phyloP scores from a whole-genome alignment of 1,140 invertebrate genomes.

The Whitmania pigra region DNA sequence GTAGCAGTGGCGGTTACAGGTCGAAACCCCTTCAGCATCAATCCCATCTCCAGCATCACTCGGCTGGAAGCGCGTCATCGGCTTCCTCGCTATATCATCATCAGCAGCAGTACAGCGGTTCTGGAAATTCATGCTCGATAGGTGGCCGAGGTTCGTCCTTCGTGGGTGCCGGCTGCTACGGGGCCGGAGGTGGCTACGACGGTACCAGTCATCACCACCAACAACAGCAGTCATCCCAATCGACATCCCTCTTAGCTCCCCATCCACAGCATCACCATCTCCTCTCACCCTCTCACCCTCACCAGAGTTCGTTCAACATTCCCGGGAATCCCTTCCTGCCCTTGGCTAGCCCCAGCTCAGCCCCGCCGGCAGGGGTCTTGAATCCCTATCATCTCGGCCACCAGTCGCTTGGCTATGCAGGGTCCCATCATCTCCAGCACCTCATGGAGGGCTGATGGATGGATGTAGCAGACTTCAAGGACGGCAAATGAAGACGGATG shows the following conservation, averaged over 20 bases:
- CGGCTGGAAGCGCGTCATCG: no score
- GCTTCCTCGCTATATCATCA: not conserved
- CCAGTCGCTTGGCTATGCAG: not conserved
- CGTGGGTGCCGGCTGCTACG: not conserved
- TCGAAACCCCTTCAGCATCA: slow-evolving; percentile 10
- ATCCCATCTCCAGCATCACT: not conserved
- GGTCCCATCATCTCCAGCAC: not conserved
- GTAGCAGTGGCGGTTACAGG: slow-evolving; percentile 2
- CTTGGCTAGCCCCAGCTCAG: no score
- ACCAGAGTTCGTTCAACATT: not conserved
- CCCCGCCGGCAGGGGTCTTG: not conserved
- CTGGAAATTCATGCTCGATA: not conserved
- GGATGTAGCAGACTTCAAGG: no score
- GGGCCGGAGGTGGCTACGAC: not conserved
- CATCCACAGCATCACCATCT: not conserved
- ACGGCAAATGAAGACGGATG: no score
- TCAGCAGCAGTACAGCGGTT: slow-evolving; percentile 3
- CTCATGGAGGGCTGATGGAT: slow-evolving; percentile 8
- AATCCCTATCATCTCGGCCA: not conserved
- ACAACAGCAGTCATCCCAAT: not conserved
- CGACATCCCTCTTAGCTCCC: not conserved
- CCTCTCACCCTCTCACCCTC: slow-evolving; percentile 3
- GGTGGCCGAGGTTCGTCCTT: not conserved
- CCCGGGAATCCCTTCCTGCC: not conserved
- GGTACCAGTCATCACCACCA: not conserved